Evolutionary conservation across 2,113 vertebrate species (phyloP).

Genomic region (Natator depressus): DNA sequence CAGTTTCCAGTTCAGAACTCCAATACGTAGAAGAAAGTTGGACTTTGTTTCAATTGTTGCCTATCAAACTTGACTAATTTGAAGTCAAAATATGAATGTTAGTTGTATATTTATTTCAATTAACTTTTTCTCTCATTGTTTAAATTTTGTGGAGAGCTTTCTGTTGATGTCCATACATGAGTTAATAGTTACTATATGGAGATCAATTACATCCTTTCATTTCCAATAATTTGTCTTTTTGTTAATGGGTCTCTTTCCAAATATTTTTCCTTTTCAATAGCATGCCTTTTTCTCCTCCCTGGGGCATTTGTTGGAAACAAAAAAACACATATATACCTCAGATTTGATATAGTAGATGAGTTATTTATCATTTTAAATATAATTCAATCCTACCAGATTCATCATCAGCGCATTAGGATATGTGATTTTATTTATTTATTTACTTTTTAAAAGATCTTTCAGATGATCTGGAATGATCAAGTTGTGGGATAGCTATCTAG

Average conservation of each 20-base stretch:
- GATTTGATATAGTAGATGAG: not conserved
- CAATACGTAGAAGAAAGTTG: not conserved
- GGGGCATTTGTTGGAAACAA: not conserved
- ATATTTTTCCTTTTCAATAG: not conserved
- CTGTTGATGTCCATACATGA: not conserved
- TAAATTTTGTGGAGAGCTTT: not conserved
- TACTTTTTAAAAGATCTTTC: not conserved
- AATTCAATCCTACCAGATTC: not conserved
- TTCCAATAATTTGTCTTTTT: not conserved
- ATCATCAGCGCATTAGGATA: not conserved
- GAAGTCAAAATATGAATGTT: constrained; percentile 16
- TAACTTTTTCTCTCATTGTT: not conserved
- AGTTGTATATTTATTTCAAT: not conserved
- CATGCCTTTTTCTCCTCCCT: not conserved
- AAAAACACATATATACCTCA: not conserved
- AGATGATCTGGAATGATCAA: not conserved
- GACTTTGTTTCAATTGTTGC: constrained; percentile 12
- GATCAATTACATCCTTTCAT: not conserved
- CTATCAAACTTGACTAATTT: constrained; percentile 41
- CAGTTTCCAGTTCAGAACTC: not conserved
- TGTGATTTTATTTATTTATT: not conserved
- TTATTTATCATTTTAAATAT: not conserved
- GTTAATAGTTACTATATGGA: not conserved
- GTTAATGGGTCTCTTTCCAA: not conserved
- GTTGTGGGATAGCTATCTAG: not conserved